Conservation (phyloP, 2,797 vertebrate species). For the Podarcis siculus region DNA sequence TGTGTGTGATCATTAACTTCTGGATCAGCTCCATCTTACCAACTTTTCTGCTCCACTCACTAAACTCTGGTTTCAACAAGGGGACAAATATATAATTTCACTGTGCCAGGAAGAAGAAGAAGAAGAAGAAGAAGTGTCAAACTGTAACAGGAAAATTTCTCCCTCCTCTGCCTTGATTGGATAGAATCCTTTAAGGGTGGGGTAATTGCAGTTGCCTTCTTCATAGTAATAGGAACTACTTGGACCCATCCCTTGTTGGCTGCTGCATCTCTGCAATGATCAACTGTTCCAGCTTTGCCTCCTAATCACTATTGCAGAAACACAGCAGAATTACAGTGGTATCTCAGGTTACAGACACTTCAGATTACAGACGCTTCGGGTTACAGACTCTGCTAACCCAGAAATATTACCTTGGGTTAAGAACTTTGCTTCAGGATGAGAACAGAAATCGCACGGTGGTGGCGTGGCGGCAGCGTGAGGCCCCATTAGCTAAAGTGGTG, state of each 20-base stretch:
- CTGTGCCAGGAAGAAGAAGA: fast-evolving
- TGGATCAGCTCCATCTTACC: not conserved
- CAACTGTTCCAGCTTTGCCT: not conserved
- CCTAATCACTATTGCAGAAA: not conserved
- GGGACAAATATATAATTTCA: not conserved
- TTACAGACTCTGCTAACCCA: too few relatives aligned
- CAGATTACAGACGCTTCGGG: too few relatives aligned
- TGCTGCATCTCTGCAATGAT: not conserved
- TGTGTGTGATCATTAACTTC: not conserved
- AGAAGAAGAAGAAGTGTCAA: fast-evolving
- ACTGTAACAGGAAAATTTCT: not conserved
- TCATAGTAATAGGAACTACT: not conserved
- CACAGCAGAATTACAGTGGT: not conserved
- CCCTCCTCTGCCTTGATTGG: not conserved
- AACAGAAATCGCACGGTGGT: too few relatives aligned
- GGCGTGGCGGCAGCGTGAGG: too few relatives aligned
- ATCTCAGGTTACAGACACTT: too few relatives aligned
- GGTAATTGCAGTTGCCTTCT: too few relatives aligned
- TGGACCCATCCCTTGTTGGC: not conserved
- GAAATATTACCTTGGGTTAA: too few relatives aligned
- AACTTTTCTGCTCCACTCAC: not conserved
- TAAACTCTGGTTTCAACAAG: fast-evolving
- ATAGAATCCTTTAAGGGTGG: not conserved
- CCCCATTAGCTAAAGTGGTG: too few relatives aligned
- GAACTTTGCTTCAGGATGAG: too few relatives aligned